These are phyloP conservation scores for Melanotaenia duboulayi DNA, from an alignment of 2,113 vertebrate genomes.

Conservation along the genomic window DNA sequence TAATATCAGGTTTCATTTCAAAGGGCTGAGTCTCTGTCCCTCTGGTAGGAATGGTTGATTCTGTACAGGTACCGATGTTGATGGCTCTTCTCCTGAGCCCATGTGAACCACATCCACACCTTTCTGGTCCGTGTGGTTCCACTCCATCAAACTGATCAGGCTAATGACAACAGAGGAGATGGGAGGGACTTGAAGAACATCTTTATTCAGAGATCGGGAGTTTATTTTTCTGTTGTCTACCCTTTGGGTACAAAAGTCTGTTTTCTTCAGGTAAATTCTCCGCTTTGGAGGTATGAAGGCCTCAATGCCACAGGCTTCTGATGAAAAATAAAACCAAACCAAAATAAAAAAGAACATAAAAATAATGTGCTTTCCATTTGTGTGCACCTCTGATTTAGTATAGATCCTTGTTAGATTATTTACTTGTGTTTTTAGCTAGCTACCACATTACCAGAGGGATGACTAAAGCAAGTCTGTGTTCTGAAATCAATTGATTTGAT, in stretches of 20 bases:
- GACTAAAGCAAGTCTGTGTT: constrained; percentile 61
- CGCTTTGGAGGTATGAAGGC: constrained; percentile 77
- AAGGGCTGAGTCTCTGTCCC: constrained; percentile 74
- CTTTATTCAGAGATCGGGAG: constrained; percentile 65
- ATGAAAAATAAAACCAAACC: constrained; percentile 45
- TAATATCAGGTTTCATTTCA: constrained; percentile 78
- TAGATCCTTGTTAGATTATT: constrained; percentile 50
- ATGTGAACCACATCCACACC: constrained; percentile 28
- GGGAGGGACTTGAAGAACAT: constrained; percentile 71
- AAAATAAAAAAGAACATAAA: constrained; percentile 27
- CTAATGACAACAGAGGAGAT: constrained; percentile 55
- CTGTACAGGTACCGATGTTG: constrained; percentile 80
- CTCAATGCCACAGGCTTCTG: constrained; percentile 78
- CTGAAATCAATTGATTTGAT: constrained; percentile 56
- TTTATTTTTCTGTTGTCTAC: constrained; percentile 51
- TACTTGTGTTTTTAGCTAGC: constrained; percentile 50
- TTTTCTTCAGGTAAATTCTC: constrained; percentile 69
- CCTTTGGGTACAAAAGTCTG: constrained; percentile 76
- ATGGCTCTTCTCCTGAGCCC: constrained; percentile 71
- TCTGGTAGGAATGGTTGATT: constrained; percentile 81
- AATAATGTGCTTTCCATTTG: constrained; percentile 77
- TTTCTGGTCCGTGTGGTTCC: constrained; percentile 25
- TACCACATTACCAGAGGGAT: constrained; percentile 70
- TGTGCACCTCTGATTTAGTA: constrained; percentile 77
- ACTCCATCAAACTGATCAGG: constrained; percentile 41